phyloP scores from a whole-genome alignment of 2,888 invertebrate species.

The Cryptocheilus praepositus region DNA sequence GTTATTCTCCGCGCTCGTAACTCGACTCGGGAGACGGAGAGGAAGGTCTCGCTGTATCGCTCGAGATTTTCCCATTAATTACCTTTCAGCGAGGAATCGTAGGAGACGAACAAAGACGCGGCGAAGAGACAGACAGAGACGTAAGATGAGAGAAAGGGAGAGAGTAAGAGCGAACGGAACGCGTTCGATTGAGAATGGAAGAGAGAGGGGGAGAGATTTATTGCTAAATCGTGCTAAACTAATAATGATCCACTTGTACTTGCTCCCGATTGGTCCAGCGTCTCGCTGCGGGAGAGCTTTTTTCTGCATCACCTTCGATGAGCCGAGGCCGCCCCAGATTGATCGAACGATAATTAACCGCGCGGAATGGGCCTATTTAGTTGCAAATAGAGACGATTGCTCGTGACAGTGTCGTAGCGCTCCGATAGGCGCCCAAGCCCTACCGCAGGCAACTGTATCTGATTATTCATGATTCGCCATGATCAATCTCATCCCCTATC shows the following conservation, averaged over 20 bases:
- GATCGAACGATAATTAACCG: conserved; percentile 59
- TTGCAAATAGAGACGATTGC: conserved; percentile 38
- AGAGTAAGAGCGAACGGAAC: background rate
- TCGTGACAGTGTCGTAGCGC: conserved; percentile 26
- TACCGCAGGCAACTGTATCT: conserved; percentile 7
- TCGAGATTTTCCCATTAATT: conserved; percentile 46
- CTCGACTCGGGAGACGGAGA: conserved; percentile 29
- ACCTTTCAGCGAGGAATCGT: conserved; percentile 34
- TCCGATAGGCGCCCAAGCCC: conserved; percentile 23
- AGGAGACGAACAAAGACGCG: conserved; percentile 20
- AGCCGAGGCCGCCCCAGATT: conserved; percentile 39
- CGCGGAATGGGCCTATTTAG: conserved; percentile 43
- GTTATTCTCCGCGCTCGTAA: conserved; percentile 31
- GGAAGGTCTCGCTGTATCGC: conserved; percentile 28
- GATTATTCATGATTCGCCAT: background rate
- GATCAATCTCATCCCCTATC: too few species aligned
- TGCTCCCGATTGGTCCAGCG: conserved; percentile 35
- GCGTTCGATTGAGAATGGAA: conserved; percentile 12
- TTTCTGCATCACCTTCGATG: conserved; percentile 13
- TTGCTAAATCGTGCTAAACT: conserved; percentile 51
- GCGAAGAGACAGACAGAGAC: conserved; percentile 28
- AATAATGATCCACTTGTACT: conserved; percentile 34
- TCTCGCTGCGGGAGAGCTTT: conserved; percentile 30
- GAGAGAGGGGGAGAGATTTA: conserved; percentile 38
- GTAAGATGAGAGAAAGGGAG: conserved; percentile 4